Conservation (phyloP, 1,140 invertebrate species). For the Aplysia californica region DNA sequence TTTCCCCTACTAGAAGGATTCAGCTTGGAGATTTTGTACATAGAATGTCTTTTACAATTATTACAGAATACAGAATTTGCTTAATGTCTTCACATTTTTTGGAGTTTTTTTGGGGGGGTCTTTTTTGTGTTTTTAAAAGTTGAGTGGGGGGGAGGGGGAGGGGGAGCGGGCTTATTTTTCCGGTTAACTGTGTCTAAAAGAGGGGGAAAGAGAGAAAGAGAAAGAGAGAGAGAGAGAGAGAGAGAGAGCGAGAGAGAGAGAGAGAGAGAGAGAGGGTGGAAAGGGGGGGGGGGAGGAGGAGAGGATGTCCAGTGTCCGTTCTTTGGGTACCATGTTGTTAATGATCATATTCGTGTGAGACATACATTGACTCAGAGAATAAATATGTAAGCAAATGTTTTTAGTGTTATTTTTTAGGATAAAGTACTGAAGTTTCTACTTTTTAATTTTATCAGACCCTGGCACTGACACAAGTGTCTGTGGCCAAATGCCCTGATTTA, state of each 20-base stretch:
- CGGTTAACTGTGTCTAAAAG: neutral
- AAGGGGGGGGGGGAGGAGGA: neutral
- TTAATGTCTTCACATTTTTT: neutral
- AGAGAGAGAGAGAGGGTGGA: neutral
- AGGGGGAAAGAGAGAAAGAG: neutral
- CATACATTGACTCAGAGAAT: neutral
- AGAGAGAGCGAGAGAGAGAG: neutral
- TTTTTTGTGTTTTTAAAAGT: neutral
- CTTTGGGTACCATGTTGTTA: neutral
- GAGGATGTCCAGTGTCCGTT: neutral
- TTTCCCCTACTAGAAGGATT: no score
- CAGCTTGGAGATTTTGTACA: neutral
- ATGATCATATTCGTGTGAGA: neutral
- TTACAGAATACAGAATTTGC: neutral
- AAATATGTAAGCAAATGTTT: neutral
- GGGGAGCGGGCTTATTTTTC: no score
- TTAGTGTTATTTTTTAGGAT: neutral
- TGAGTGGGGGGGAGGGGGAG: no score
- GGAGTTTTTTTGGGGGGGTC: neutral
- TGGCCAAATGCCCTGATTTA: no score
- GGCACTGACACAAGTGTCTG: no score
- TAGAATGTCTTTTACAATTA: neutral
- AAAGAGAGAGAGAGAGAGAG: neutral
- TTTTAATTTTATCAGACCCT: no score
- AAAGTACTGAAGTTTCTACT: neutral